Conservation (phyloP, 2,113 vertebrate genomes). For the Grammomys dolichurus region DNA sequence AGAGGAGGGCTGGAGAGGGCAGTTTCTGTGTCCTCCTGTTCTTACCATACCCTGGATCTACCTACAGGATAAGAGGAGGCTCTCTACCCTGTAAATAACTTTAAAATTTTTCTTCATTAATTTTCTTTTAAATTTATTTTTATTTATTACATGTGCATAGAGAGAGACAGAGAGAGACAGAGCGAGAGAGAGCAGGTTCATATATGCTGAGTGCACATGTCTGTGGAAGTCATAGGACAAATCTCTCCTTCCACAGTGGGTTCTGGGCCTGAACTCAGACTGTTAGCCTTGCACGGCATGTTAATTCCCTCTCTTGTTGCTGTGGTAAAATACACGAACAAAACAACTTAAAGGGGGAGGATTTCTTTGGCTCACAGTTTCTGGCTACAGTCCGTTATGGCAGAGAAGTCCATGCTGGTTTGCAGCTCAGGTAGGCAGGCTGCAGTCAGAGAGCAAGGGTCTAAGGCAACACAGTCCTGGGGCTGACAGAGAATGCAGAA, state of each 20-base stretch:
- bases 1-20: background rate
- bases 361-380: background rate
- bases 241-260: background rate
- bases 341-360: background rate
- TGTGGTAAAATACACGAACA: background rate
- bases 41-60: background rate
- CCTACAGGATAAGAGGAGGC: background rate
- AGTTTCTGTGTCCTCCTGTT: background rate
- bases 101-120: background rate
- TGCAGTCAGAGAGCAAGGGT: background rate
- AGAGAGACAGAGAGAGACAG: background rate
- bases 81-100: background rate
- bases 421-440: accelerated
- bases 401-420: accelerated
- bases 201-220: background rate
- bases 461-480: background rate
- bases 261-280: background rate
- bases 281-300: background rate
- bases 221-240: background rate
- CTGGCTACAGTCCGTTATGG: background rate
- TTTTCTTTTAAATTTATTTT: background rate
- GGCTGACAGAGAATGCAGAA: background rate
- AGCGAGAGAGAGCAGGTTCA: background rate
- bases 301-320: background rate
- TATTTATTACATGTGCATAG: background rate